These are phyloP conservation scores for Oxyruncus cristatus DNA, from an alignment of 2,113 vertebrate species.

Conservation along the genomic window DNA sequence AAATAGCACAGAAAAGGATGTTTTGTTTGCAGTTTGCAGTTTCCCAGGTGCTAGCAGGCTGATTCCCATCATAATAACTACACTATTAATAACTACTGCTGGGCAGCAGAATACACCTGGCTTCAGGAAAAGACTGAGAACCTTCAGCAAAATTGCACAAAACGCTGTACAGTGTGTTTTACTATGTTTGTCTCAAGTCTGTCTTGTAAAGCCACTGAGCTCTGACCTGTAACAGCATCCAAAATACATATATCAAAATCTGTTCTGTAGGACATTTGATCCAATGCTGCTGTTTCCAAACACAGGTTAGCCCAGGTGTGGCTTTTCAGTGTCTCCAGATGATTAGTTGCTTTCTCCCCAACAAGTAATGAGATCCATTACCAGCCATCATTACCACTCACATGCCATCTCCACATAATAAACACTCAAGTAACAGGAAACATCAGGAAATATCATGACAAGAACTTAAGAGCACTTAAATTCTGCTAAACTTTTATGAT, in stretches of 20 bases:
- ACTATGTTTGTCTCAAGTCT: background rate
- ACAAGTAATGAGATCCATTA: background rate
- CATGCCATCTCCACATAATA: background rate
- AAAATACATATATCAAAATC: background rate
- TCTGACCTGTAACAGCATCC: background rate
- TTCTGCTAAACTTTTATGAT: background rate
- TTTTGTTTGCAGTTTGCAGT: too few species aligned
- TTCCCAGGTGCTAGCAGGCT: background rate
- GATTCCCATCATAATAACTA: background rate
- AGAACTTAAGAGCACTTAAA: background rate
- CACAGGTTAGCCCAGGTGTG: background rate
- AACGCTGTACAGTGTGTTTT: background rate
- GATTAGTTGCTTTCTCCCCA: background rate
- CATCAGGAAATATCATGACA: background rate
- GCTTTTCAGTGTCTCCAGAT: background rate
- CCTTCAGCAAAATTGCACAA: background rate
- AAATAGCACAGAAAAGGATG: background rate
- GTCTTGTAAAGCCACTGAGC: background rate
- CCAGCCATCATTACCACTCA: background rate
- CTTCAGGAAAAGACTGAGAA: background rate
- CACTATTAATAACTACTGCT: background rate
- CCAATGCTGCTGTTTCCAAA: background rate
- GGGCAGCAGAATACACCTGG: background rate
- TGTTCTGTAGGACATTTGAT: background rate
- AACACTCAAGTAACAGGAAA: background rate